phyloP scores from a whole-genome alignment of 2,797 vertebrate species.

The Acipenser transmontanus region DNA sequence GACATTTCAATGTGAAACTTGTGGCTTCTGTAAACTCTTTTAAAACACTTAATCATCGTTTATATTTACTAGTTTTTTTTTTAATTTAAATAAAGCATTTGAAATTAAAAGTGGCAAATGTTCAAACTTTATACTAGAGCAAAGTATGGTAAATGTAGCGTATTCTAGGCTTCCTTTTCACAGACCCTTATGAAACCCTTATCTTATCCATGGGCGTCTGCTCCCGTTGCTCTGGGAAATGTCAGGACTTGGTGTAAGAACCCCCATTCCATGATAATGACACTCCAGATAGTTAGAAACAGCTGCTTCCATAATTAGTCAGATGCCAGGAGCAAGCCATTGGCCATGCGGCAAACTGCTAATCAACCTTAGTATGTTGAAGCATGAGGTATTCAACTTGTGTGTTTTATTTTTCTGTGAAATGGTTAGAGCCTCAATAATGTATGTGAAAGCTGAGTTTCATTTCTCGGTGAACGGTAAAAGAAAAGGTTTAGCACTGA shows the following conservation, averaged over 20 bases:
- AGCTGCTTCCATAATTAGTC: slow-evolving; percentile 36
- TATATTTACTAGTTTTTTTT: neutral
- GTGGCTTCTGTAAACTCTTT: too few relatives aligned
- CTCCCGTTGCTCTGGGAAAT: neutral
- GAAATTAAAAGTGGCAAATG: too few relatives aligned
- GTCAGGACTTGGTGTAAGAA: neutral
- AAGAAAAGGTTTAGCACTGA: slow-evolving; percentile 15
- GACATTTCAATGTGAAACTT: too few relatives aligned
- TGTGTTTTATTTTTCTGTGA: slow-evolving; percentile 9
- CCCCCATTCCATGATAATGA: slow-evolving; percentile 30
- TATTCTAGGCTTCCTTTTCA: too few relatives aligned
- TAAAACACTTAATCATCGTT: neutral
- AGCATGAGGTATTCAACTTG: slow-evolving; percentile 8
- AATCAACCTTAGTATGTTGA: slow-evolving; percentile 9
- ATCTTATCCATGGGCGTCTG: neutral
- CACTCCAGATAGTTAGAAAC: slow-evolving; percentile 44
- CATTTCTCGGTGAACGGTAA: slow-evolving; percentile 6
- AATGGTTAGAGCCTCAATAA: neutral
- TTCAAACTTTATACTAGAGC: too few relatives aligned
- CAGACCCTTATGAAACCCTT: too few relatives aligned
- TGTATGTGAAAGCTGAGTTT: too few relatives aligned
- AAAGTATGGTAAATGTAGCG: too few relatives aligned
- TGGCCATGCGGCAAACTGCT: slow-evolving; percentile 8
- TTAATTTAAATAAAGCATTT: too few relatives aligned
- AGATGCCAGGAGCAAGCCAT: slow-evolving; percentile 27